Evolutionary conservation across 92 coral and sea anemone species (phyloP).

Genomic region (Desmophyllum pertusum): DNA sequence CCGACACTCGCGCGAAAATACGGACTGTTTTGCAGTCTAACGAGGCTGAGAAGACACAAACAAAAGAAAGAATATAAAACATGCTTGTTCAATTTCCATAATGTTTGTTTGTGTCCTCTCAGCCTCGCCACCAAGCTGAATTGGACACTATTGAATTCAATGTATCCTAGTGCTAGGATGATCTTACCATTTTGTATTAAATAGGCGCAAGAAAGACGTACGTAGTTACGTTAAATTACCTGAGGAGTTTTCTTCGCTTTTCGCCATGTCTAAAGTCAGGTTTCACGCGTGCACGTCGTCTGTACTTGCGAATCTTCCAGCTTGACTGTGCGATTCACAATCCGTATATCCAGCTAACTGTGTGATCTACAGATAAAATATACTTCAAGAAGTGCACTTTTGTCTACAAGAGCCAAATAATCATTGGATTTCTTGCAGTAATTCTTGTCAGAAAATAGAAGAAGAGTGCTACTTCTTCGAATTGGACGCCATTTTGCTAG

Average conservation of each 20-base stretch:
- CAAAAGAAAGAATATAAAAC: no score
- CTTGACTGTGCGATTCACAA: neutral
- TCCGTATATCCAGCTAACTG: neutral
- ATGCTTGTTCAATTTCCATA: no score
- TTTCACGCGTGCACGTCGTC: accelerated
- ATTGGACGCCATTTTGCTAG: constrained; percentile 80
- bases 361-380: neutral
- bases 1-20: no score
- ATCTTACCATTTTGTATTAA: neutral
- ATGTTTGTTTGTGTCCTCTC: no score
- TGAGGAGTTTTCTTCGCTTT: constrained; percentile 45
- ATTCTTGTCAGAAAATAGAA: neutral
- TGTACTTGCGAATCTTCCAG: neutral
- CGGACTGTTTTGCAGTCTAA: no score
- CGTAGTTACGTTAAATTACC: no score
- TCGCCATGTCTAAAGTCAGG: neutral
- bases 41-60: no score
- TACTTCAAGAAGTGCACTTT: neutral
- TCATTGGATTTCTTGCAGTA: constrained; percentile 1
- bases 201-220: neutral
- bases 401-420: neutral
- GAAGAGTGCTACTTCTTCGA: constrained; percentile 62
- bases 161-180: neutral
- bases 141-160: no score
- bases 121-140: no score